Percentiles rank a stretch among this genome's conserved stretches.
These are phyloP conservation scores for Triops longicaudatus DNA, from an alignment of 1,140 invertebrate species.

Conservation along the genomic window DNA sequence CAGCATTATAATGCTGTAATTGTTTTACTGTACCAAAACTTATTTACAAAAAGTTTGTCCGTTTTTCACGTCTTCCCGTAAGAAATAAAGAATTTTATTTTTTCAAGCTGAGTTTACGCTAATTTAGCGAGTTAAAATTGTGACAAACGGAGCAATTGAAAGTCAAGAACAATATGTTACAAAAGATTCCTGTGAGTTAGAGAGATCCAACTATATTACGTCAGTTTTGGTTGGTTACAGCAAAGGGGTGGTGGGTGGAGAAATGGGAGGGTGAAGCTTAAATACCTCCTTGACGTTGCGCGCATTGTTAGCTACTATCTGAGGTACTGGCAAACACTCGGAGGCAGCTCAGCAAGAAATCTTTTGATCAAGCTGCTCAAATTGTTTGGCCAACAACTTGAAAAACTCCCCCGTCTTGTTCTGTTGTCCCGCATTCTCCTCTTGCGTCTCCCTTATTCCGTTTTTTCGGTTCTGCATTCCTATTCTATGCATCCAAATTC, in stretches of 20 bases:
- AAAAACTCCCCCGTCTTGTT: background rate
- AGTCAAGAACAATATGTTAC: background rate
- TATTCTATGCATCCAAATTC: too few species aligned
- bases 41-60: too few species aligned
- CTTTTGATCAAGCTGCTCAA: conserved; percentile 11
- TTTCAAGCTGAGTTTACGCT: too few species aligned
- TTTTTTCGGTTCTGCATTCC: background rate
- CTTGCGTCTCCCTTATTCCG: background rate
- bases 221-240: too few species aligned
- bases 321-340: background rate
- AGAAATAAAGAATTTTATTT: too few species aligned
- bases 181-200: background rate
- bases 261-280: background rate
- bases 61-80: too few species aligned
- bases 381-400: conserved; percentile 15
- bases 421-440: background rate
- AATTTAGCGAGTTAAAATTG: too few species aligned
- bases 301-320: background rate
- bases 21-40: too few species aligned
- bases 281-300: conserved; percentile 8
- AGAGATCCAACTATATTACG: background rate
- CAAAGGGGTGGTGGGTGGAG: background rate
- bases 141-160: too few species aligned
- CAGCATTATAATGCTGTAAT: too few species aligned
- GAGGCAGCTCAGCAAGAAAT: conserved; percentile 4